A percentile compares a stretch with the other conserved stretches of the same genome.
These are phyloP conservation scores for Gymnocephalus cernua DNA, from an alignment of 2,113 vertebrate species.

Conservation along the genomic window DNA sequence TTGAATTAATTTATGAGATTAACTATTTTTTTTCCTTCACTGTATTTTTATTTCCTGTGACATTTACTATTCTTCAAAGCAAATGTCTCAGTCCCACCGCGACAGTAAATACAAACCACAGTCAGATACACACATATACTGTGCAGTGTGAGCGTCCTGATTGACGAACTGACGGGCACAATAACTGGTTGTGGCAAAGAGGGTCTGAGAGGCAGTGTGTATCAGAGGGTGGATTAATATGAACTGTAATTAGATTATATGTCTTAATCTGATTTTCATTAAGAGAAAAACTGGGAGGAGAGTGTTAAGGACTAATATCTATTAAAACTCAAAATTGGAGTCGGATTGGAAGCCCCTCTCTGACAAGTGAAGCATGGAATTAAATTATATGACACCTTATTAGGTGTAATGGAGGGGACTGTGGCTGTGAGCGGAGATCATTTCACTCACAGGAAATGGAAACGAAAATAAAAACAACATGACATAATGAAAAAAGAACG, in stretches of 20 bases:
- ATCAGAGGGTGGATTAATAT: constrained; percentile 85
- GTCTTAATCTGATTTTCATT: constrained; percentile 90
- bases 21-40: constrained; percentile 62
- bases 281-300: constrained; percentile 84
- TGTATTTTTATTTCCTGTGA: constrained; percentile 75
- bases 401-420: constrained; percentile 85
- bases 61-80: constrained; percentile 69
- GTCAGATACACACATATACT: constrained; percentile 5
- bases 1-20: constrained; percentile 79
- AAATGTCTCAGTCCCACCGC: constrained; percentile 24
- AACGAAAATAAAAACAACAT: constrained; percentile 80
- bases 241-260: constrained; percentile 88
- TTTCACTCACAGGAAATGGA: constrained; percentile 71
- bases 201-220: constrained; percentile 70
- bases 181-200: constrained; percentile 73
- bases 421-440: constrained; percentile 67
- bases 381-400: constrained; percentile 89
- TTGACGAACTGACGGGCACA: constrained; percentile 70
- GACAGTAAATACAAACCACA: constrained; percentile 44
- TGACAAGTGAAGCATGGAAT: constrained; percentile 89
- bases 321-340: constrained; percentile 88
- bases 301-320: constrained; percentile 87
- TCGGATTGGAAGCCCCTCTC: constrained; percentile 81
- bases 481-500: constrained; percentile 25
- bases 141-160: constrained; percentile 35